phyloP scores from a whole-genome alignment of 1,140 invertebrate genomes.

The Lethrus apterus region DNA sequence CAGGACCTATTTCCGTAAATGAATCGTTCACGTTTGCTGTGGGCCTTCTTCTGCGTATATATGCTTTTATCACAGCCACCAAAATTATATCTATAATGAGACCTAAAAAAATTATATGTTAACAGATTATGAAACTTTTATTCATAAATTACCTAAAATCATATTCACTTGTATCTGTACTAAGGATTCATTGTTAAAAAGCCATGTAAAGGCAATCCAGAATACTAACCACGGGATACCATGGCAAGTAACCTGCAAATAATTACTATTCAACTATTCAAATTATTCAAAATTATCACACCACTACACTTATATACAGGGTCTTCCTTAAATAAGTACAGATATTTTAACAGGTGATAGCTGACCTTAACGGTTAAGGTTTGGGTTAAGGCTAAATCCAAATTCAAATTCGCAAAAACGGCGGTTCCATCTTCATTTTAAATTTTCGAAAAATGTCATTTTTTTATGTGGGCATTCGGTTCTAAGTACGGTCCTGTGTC shows the following conservation, averaged over 20 bases:
- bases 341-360: no score
- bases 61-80: slow-evolving; percentile 74
- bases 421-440: no score
- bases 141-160: slow-evolving; percentile 59
- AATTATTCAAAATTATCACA: no score
- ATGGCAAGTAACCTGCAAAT: slow-evolving; percentile 73
- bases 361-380: no score
- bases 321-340: no score
- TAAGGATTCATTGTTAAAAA: slow-evolving; percentile 54
- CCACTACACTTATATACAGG: no score
- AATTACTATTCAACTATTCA: slow-evolving; percentile 16
- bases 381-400: no score
- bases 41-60: slow-evolving; percentile 69
- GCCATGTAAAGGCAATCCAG: slow-evolving; percentile 67
- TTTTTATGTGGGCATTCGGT: no score
- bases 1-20: slow-evolving; percentile 53
- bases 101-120: slow-evolving; percentile 50
- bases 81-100: slow-evolving; percentile 80
- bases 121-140: slow-evolving; percentile 4
- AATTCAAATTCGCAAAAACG: no score
- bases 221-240: slow-evolving; percentile 77
- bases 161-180: slow-evolving; percentile 81
- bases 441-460: no score
- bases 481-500: no score
- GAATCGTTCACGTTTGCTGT: slow-evolving; percentile 56